phyloP scores from a whole-genome alignment of 2,797 vertebrate genomes.

The Spinibarbus caldwelli region DNA sequence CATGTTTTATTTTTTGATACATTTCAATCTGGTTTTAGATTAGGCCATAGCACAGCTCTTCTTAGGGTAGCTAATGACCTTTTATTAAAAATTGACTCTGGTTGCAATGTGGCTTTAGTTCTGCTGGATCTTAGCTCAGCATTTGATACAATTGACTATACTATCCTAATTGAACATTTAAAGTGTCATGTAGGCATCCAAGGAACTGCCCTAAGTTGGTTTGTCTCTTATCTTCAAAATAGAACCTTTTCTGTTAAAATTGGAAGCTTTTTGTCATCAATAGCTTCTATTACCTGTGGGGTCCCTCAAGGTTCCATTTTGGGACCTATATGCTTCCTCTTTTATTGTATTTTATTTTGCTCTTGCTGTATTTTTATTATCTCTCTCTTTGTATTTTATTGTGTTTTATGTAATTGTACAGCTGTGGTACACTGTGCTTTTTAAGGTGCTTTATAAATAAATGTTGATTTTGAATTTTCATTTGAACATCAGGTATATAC shows the following conservation, averaged over 20 bases:
- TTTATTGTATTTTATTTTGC: not conserved
- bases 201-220: not conserved
- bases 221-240: not conserved
- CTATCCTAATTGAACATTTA: not conserved
- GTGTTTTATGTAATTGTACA: not conserved
- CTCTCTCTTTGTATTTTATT: not conserved
- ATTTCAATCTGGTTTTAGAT: not conserved
- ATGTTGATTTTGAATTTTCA: not conserved
- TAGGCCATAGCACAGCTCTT: not conserved
- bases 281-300: not conserved
- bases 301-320: not conserved
- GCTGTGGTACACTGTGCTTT: not conserved
- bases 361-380: too few relatives aligned
- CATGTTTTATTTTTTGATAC: not conserved
- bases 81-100: not conserved
- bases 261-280: not conserved
- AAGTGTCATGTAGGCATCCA: not conserved
- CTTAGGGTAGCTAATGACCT: not conserved
- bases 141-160: not conserved
- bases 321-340: not conserved
- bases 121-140: not conserved
- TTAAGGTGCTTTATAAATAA: not conserved
- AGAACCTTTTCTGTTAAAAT: not conserved
- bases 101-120: not conserved
- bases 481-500: not conserved